Conservation (phyloP, 1,140 invertebrate genomes). For the Melipona quadrifasciata region DNA sequence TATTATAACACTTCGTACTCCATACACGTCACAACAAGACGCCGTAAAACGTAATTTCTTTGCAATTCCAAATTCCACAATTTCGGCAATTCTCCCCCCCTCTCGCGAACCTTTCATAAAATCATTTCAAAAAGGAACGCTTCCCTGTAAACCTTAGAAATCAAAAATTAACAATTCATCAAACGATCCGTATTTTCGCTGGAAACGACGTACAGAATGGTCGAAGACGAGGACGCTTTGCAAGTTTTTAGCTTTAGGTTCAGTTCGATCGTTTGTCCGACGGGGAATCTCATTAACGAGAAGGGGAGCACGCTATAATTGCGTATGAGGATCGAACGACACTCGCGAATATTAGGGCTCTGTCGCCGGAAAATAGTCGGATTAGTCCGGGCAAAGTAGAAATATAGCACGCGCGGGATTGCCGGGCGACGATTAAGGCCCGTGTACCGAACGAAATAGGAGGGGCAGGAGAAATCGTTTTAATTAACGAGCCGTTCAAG, state of each 20-base stretch:
- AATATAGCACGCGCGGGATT: conserved; percentile 2
- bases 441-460: not conserved
- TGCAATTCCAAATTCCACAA: not conserved
- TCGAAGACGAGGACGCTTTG: not conserved
- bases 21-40: no score
- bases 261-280: conserved; percentile 8
- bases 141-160: no score
- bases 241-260: not conserved
- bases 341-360: conserved; percentile 21
- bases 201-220: not conserved
- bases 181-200: not conserved
- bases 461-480: conserved; percentile 50
- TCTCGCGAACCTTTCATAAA: not conserved
- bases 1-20: no score
- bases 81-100: not conserved
- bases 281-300: conserved; percentile 31
- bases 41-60: not conserved
- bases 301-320: conserved; percentile 10
- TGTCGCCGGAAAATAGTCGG: conserved; percentile 29
- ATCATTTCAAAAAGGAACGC: not conserved
- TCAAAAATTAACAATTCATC: no score
- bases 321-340: conserved; percentile 25
- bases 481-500: conserved; percentile 61
- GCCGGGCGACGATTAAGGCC: not conserved
- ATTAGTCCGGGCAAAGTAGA: conserved; percentile 5